Conservation (phyloP, 2,113 vertebrate species). For the Haliaeetus leucogaster region DNA sequence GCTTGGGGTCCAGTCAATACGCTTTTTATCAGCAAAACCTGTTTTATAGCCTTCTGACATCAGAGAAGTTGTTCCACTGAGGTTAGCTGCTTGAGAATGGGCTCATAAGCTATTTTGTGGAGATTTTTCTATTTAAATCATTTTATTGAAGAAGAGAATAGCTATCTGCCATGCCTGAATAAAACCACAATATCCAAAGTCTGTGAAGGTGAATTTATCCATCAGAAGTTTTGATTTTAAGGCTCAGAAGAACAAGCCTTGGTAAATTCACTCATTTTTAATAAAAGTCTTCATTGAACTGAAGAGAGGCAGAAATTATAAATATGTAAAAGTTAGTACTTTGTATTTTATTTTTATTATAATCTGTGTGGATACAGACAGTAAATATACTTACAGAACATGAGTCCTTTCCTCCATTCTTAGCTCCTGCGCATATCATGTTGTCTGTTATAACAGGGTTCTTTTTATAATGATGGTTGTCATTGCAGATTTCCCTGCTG, state of each 20-base stretch:
- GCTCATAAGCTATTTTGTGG: not conserved
- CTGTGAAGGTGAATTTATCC: not conserved
- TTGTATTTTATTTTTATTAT: not conserved
- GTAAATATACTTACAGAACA: slow-evolving; percentile 62
- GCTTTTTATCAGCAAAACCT: not conserved
- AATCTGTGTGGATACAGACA: not conserved
- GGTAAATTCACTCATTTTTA: not conserved
- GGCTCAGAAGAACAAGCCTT: not conserved
- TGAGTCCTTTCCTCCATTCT: slow-evolving; percentile 25
- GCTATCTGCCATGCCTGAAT: not conserved
- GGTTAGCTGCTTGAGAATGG: not conserved
- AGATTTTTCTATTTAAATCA: not conserved
- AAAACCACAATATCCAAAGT: not conserved
- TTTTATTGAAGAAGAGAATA: not conserved
- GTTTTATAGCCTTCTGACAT: not conserved
- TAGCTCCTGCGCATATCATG: slow-evolving; percentile 73
- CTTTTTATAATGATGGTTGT: slow-evolving; percentile 22
- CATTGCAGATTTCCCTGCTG: slow-evolving; percentile 59
- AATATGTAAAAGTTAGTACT: not conserved
- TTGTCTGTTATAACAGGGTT: slow-evolving; percentile 34
- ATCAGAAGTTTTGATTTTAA: not conserved
- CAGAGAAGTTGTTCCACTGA: not conserved
- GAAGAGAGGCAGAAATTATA: not conserved
- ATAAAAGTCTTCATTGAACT: not conserved
- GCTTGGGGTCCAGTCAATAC: not conserved